These are phyloP conservation scores for Apodemus agrarius DNA, from an alignment of 2,797 vertebrate genomes.

Conservation along the genomic window DNA sequence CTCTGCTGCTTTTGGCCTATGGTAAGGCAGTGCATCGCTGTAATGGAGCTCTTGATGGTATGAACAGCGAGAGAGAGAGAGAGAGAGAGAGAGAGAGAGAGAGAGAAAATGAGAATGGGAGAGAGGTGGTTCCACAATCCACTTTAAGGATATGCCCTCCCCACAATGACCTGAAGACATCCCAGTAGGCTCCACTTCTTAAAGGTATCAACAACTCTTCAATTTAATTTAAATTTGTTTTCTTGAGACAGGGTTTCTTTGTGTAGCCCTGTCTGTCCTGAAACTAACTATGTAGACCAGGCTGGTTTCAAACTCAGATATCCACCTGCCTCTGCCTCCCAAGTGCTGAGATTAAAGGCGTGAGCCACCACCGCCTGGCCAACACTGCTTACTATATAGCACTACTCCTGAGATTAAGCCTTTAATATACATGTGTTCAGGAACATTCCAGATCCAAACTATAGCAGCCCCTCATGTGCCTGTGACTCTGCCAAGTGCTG, in stretches of 20 bases:
- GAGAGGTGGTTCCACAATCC: background rate
- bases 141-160: background rate
- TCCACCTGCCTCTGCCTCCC: background rate
- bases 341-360: background rate
- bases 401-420: background rate
- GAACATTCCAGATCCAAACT: background rate
- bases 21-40: background rate
- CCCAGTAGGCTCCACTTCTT: background rate
- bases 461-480: background rate
- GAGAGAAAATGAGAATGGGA: background rate
- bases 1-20: background rate
- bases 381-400: background rate
- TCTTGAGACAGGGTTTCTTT: background rate
- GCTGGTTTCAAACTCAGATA: background rate
- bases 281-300: background rate
- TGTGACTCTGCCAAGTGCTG: background rate
- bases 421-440: background rate
- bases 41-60: background rate
- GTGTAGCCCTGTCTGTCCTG: background rate
- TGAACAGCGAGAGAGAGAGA: background rate
- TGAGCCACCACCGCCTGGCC: background rate
- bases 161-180: background rate
- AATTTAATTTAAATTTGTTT: background rate
- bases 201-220: background rate
- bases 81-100: no score